Evolutionary conservation across 2,888 invertebrate species (phyloP), one percentile per base, ranked within the genome.

Genomic region (Octonoba sinensis): DNA sequence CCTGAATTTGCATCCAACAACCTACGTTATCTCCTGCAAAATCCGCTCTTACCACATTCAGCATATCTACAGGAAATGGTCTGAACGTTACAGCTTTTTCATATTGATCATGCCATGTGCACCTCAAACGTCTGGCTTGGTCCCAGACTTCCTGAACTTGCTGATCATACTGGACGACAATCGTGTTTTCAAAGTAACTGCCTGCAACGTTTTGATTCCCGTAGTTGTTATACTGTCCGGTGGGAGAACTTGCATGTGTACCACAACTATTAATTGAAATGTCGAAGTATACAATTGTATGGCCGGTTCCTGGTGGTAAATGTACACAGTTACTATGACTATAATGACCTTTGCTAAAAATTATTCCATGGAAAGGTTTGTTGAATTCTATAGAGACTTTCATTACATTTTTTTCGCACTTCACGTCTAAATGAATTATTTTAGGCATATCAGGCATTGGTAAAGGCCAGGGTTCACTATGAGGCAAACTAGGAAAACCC

Each of bases 1-100:
- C 87, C 90, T 97, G 96, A 85, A 97, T 96, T 88, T 96, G 96
- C 96, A 97, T 96, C 96, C 96, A 97, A 89, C 96, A 96, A 20
- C 96, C 96, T 1, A 96, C 96, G 87, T 97, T 97, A 87, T 97
- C 96, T 0, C 96, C 96, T 78, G 96, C 96, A 86, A 97, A 97
- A 87, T 96, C 96, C 3, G 96, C 96, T 71, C 96, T 90, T n/a
- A 96, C 96, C 4, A 96, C 96, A 88, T 96, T 96, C 72, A 96
- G 87, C 96, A 96, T 96, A 88, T 96, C 96, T 1, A 97, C 96
- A 0, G 96, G 96, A 92, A 96, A 96, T 0, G 96, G 96, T 72
- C 96, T 90, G 90, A 96, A 96, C 0, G 96, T 96, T 0, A 96
- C 96, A 6, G 96, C 95, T 88, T 97, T 97, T 89, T 97, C 96